Evolutionary conservation across 2,113 vertebrate species (phyloP), one percentile per base, ranked within the genome.

Genomic region (Notiomystis cincta): DNA sequence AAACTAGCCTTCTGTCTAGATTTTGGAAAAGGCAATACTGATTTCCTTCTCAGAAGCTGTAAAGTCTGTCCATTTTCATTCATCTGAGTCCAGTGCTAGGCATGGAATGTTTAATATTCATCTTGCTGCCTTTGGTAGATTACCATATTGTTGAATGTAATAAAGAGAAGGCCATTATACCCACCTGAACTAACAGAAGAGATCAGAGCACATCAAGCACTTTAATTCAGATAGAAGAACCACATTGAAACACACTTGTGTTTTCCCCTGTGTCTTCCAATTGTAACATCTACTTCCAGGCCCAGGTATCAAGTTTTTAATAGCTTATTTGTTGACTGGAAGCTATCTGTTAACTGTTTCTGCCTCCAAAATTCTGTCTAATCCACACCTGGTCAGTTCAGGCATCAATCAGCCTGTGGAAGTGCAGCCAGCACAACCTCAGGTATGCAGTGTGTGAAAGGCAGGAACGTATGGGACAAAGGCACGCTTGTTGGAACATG

Each of bases 381-480:
- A 75, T 28, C 7, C 27, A 75, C 8, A 31, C 3, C 10, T 8
- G 6, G 7, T 2, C 20, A 17, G 16, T 40, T 58, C 35, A 87
- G 11, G 22, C 33, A 17, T 56, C 16, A 33, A 38, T 57, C 45
- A 28, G 12, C 33, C 50, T 0, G 7, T 35, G 69, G 28, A 73
- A 44, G 14, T 2, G 4, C 7, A 54, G 60, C 30, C 15, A 81
- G 20, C 13, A 27, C 23, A 60, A 37, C 12, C 27, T 33, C 20
- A 40, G 22, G 50, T 45, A 47, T 12, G 54, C 4, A 23, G 5
- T 3, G 2, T n/a, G 15, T 33, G 33, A 84, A 72, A 75, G 51
- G 20, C n/a, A 82, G 37, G 84, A 54, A 28, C 10, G 10, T 1
- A 38, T 0, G 1, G 3, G 6, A 28, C 4, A 23, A 38, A 42